Conservation (phyloP, 2,113 vertebrate species). For the Zapornia atra region DNA sequence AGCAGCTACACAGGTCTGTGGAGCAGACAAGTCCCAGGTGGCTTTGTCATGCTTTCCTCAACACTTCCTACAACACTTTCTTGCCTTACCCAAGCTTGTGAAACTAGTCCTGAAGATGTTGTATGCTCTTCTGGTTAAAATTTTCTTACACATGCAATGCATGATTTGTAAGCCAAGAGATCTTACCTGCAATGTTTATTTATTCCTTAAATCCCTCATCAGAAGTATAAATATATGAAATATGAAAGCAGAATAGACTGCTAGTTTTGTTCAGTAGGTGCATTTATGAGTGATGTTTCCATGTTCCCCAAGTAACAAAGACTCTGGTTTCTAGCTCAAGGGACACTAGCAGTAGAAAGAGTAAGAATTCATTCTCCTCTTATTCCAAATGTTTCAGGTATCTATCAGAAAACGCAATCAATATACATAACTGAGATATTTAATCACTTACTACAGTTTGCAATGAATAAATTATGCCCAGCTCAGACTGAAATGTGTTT, state of each 20-base stretch:
- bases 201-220: not conserved
- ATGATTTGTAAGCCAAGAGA: not conserved
- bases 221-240: not conserved
- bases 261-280: not conserved
- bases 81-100: not conserved
- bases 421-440: not conserved
- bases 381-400: not conserved
- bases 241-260: not conserved
- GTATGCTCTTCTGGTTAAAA: not conserved
- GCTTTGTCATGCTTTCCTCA: not conserved
- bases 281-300: not conserved
- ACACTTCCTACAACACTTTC: not conserved
- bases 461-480: not conserved
- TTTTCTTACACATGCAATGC: not conserved
- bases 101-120: not conserved
- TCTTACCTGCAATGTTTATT: not conserved
- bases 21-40: not conserved
- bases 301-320: not conserved
- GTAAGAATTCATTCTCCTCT: not conserved
- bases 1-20: not conserved
- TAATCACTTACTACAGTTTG: not conserved
- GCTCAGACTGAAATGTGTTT: not conserved
- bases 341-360: not conserved
- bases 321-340: not conserved
- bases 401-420: not conserved